phyloP scores from a whole-genome alignment of 2,113 vertebrate species.

The Macroglossus sobrinus region DNA sequence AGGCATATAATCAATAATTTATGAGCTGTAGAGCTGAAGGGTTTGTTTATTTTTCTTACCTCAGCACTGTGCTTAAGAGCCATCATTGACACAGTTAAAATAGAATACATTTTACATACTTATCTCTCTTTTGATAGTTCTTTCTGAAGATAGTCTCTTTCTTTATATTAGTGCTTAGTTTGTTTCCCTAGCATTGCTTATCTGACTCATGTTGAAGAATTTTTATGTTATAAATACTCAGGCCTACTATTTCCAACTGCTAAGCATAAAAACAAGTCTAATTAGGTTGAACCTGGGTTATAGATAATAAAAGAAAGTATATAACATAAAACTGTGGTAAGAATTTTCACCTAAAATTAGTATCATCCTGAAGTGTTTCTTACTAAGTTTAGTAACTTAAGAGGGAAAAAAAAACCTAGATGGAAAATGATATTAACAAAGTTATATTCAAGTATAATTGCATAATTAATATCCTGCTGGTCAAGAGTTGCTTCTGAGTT shows the following conservation, averaged over 20 bases:
- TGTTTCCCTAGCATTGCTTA: background rate
- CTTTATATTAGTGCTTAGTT: background rate
- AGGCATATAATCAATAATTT: background rate
- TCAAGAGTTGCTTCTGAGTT: slow-evolving; percentile 42
- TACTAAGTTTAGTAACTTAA: background rate
- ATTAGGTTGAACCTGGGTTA: background rate
- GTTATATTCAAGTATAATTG: slow-evolving; percentile 12
- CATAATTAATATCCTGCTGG: background rate
- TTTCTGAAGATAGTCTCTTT: background rate
- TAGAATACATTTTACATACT: background rate
- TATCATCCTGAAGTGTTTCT: background rate
- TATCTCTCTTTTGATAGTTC: background rate
- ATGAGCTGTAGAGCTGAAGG: background rate
- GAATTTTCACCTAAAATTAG: background rate
- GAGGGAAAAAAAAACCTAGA: background rate
- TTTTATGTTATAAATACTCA: background rate
- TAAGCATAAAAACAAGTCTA: background rate
- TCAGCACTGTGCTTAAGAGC: background rate
- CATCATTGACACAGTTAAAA: background rate
- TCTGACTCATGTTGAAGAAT: slow-evolving; percentile 17
- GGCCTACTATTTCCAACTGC: background rate
- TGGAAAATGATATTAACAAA: background rate
- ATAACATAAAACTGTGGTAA: background rate
- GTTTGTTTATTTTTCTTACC: background rate
- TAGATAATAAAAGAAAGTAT: background rate